These are phyloP conservation scores for Brachionus asplanchnoidis DNA, from an alignment of 1,140 invertebrate genomes.

Conservation along the genomic window DNA sequence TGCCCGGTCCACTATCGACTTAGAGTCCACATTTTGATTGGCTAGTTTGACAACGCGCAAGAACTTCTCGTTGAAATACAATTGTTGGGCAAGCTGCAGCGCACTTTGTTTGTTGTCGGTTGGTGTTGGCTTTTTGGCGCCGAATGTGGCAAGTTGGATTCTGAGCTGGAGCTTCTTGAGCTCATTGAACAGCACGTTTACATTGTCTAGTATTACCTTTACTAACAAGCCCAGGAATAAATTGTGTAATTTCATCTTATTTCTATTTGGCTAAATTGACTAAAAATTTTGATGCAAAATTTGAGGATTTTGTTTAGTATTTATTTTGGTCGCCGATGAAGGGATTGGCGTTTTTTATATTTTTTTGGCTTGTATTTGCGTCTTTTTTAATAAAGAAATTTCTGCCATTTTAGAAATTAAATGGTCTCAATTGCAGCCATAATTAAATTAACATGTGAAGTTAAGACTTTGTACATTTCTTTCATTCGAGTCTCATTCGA, in stretches of 20 bases:
- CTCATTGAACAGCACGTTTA: neutral
- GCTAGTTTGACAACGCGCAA: constrained; percentile 25
- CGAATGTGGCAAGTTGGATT: neutral
- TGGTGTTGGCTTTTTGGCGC: neutral
- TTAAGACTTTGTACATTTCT: neutral
- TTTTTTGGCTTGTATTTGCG: neutral
- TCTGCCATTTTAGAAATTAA: neutral
- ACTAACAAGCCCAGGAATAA: neutral
- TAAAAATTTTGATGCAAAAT: neutral
- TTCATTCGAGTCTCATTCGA: neutral
- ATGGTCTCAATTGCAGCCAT: neutral
- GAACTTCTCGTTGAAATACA: constrained; percentile 39
- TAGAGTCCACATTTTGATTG: constrained; percentile 34
- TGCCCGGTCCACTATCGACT: constrained; percentile 30
- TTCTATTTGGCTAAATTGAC: neutral
- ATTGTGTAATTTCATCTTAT: neutral
- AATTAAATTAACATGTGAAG: neutral
- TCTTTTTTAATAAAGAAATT: neutral
- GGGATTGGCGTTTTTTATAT: neutral
- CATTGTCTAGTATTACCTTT: neutral
- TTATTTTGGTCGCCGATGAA: neutral
- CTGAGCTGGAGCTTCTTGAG: neutral
- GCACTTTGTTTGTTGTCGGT: neutral
- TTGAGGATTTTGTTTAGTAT: neutral
- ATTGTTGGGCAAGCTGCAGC: neutral